Evolutionary conservation across 2,888 invertebrate species (phyloP), one percentile per base, ranked within the genome.

Genomic region (Dasysyrphus tricinctus): DNA sequence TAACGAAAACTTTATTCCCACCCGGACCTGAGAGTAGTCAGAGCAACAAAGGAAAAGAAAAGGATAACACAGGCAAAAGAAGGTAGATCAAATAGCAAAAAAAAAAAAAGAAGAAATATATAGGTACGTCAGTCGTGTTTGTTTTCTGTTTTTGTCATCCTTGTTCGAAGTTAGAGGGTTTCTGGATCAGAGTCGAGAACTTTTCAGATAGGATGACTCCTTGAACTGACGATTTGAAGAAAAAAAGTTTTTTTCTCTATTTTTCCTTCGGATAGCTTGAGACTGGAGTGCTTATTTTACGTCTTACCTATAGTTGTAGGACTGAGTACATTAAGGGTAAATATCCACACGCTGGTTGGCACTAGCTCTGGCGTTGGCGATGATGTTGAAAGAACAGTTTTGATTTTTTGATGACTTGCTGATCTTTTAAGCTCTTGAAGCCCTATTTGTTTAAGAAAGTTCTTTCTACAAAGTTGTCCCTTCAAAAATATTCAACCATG

Each of bases 341-440:
- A 81, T 78, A 86, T 65, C 73, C 77, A 69, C 56, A 67, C 70
- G 37, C 47, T 59, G 16, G 37, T 39, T 59, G 16, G 24, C 16
- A 11, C 7, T 34, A 19, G 34, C 49, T 4, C 14, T 29, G 54
- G 32, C 14, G 12, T 4, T 12, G 9, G 16, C 16, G 19, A 24
- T 29, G 42, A 79, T 70, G 72, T 37, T 70, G 86, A 57, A 72
- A 32, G 75, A 78, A 39, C 24, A 39, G 78, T 67, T 75, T 72
- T 70, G 86, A 86, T 82, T 86, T 85, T 79, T 72, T 79, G 86
- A 82, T 86, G 82, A 86, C 86, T 86, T 78, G 86, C 86, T 86
- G 82, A 86, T 86, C 86, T 86, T 82, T 82, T 86, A 86, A 86
- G 86, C 86, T 86, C 85, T 82, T 86, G 69, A 86, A 82, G 78